These are phyloP conservation scores for Pelvicachromis taeniatus DNA, from an alignment of 2,113 vertebrate species.

Conservation along the genomic window DNA sequence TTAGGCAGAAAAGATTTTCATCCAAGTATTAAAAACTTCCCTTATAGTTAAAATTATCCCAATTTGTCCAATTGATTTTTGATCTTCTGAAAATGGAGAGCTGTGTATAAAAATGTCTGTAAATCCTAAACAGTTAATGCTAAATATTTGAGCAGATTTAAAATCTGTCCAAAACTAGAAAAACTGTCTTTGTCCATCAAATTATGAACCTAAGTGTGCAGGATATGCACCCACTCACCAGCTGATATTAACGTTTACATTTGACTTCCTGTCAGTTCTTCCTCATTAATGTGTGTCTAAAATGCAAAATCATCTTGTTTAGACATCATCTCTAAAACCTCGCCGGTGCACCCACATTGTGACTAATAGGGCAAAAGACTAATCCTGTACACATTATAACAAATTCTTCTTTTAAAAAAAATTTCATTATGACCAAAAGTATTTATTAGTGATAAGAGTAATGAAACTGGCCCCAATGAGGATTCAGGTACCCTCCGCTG, in stretches of 20 bases:
- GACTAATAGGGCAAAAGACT: conserved; percentile 49
- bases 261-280: not conserved
- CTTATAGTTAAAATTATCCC: not conserved
- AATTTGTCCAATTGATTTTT: not conserved
- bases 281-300: not conserved
- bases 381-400: conserved; percentile 59
- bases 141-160: not conserved
- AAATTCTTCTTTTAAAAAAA: conserved; percentile 46
- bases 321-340: conserved; percentile 10
- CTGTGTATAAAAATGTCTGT: not conserved
- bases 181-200: not conserved
- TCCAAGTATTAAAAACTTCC: not conserved
- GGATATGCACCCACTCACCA: not conserved
- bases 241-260: not conserved
- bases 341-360: conserved; percentile 52
- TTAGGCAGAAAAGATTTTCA: not conserved
- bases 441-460: conserved; percentile 43
- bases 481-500: not conserved
- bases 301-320: conserved; percentile 1
- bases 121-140: not conserved
- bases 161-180: not conserved
- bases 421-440: not conserved
- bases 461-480: not conserved
- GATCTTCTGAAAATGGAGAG: not conserved
- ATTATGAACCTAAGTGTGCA: not conserved